These are phyloP conservation scores for Chamaetylas fuelleborni DNA, from an alignment of 2,113 vertebrate species.

Conservation along the genomic window DNA sequence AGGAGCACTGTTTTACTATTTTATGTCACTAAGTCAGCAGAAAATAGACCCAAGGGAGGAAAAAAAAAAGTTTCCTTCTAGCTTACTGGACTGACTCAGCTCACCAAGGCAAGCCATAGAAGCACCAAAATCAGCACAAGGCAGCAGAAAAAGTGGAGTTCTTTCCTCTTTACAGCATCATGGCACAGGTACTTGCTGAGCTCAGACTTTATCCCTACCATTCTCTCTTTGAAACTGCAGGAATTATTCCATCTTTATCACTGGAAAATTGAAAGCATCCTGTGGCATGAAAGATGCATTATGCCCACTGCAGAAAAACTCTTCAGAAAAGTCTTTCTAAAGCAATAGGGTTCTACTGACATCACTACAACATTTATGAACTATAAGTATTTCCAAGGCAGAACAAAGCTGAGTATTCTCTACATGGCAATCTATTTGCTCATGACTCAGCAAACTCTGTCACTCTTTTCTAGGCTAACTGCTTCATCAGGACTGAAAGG, in stretches of 20 bases:
- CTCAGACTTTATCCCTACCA: background rate
- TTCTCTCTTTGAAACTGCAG: background rate
- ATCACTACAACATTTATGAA: background rate
- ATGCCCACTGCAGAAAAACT: background rate
- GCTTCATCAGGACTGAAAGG: background rate
- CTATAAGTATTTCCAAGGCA: background rate
- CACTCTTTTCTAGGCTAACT: background rate
- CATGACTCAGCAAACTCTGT: background rate
- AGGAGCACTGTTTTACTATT: background rate
- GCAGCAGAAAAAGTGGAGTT: background rate
- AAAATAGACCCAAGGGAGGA: background rate
- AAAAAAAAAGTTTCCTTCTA: background rate
- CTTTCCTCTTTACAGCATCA: background rate
- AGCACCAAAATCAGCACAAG: background rate
- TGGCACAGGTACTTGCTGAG: background rate
- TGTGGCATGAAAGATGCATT: background rate
- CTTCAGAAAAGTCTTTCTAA: background rate
- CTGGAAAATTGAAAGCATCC: background rate
- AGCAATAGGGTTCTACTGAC: background rate
- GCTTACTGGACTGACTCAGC: background rate
- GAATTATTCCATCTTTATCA: background rate
- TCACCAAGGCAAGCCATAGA: background rate
- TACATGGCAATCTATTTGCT: background rate
- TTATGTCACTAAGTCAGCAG: background rate
- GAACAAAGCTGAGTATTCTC: background rate